A percentile compares a stretch with the other conserved stretches of the same genome.
Evolutionary conservation across 2,113 vertebrate species (phyloP).

Genomic region (Jaculus jaculus): DNA sequence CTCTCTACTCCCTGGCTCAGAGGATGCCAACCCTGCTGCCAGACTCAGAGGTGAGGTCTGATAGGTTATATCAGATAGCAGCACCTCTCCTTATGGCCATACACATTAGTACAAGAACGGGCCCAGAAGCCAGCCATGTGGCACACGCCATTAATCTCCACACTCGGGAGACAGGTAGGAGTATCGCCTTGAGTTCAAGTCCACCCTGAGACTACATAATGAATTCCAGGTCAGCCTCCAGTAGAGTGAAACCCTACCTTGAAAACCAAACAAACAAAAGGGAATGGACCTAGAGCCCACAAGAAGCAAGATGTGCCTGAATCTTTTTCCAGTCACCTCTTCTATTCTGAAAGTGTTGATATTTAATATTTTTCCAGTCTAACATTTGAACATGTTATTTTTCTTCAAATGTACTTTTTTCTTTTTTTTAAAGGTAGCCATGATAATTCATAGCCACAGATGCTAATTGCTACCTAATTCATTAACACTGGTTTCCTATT

Average conservation of each 20-base stretch:
- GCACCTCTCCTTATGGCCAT: background rate
- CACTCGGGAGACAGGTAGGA: too few relatives aligned
- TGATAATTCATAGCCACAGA: constrained; percentile 11
- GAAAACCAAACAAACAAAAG: too few relatives aligned
- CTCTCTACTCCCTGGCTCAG: background rate
- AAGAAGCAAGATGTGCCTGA: background rate
- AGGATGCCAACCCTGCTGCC: background rate
- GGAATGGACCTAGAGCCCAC: background rate
- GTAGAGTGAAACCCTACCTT: too few relatives aligned
- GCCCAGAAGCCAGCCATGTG: background rate
- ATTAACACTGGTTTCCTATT: background rate
- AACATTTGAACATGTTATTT: background rate
- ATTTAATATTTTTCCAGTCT: constrained; percentile 7
- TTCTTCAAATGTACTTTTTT: background rate
- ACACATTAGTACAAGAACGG: background rate
- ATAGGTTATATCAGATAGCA: background rate
- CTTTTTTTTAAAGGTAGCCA: background rate
- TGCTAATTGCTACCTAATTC: background rate
- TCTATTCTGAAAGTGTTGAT: background rate
- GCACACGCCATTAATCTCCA: too few relatives aligned
- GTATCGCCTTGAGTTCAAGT: too few relatives aligned
- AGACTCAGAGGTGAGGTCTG: background rate
- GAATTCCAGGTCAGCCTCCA: too few relatives aligned
- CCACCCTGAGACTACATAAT: too few relatives aligned
- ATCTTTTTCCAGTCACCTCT: background rate